Evolutionary conservation across 2,888 invertebrate genomes (phyloP).

Genomic region (Morpho helenor): DNA sequence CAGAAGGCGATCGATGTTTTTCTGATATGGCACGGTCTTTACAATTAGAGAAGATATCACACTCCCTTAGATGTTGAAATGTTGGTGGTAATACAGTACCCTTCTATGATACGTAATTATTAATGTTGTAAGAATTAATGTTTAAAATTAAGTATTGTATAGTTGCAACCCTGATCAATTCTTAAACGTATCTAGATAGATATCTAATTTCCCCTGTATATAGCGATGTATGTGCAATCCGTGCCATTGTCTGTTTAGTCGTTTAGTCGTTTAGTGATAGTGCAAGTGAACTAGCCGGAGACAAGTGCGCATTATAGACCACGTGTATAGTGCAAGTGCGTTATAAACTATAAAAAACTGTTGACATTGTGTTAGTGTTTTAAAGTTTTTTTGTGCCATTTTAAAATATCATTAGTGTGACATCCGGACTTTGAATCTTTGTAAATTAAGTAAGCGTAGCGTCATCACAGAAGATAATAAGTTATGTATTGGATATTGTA

Average conservation of each 20-base stretch:
- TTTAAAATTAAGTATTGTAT: conserved; percentile 64
- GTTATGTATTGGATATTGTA: conserved; percentile 73
- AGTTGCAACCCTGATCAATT: conserved; percentile 62
- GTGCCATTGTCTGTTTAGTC: conserved; percentile 77
- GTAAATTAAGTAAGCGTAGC: conserved; percentile 69
- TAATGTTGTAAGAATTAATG: conserved; percentile 55
- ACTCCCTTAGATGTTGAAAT: conserved; percentile 22
- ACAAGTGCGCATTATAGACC: conserved; percentile 39
- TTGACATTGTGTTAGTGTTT: conserved; percentile 78
- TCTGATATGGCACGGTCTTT: conserved; percentile 14
- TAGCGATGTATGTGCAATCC: conserved; percentile 74
- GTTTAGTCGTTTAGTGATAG: conserved; percentile 68
- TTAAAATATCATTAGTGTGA: conserved; percentile 75
- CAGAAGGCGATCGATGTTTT: conserved; percentile 3
- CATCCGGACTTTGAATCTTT: conserved; percentile 79
- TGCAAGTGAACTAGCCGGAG: conserved; percentile 34
- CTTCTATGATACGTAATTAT: conserved; percentile 68
- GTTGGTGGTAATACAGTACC: conserved; percentile 47
- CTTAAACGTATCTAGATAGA: conserved; percentile 51
- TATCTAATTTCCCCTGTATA: conserved; percentile 63
- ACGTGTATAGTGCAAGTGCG: conserved; percentile 50
- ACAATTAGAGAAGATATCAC: not conserved
- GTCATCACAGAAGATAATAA: conserved; percentile 74
- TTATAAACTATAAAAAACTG: conserved; percentile 61
- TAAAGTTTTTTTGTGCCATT: conserved; percentile 79